A percentile compares a stretch with the other conserved stretches of the same genome.
These are phyloP conservation scores for Rhaphigaster nebulosa DNA, from an alignment of 2,888 invertebrate species.

Conservation along the genomic window DNA sequence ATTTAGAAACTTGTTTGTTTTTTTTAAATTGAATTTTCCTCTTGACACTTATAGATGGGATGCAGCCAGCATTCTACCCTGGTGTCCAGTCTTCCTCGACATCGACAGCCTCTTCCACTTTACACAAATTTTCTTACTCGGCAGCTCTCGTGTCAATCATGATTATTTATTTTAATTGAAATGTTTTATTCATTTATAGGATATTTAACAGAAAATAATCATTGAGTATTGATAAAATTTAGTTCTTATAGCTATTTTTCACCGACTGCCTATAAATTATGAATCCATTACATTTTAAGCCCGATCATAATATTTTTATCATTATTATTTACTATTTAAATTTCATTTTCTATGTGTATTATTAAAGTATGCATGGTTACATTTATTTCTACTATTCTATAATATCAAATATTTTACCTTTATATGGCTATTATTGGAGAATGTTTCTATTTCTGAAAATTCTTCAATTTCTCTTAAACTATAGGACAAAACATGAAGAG, in stretches of 20 bases:
- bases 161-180: not conserved
- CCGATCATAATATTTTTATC: not conserved
- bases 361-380: not conserved
- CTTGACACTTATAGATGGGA: conserved; percentile 26
- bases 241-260: not conserved
- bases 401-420: not conserved
- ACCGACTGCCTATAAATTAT: not conserved
- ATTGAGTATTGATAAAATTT: conserved; percentile 1
- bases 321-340: not conserved
- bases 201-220: not conserved
- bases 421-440: not conserved
- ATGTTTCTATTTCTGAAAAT: not conserved
- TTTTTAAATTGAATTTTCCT: conserved; percentile 16
- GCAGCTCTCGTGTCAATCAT: not conserved
- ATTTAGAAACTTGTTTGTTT: not conserved
- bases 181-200: not conserved
- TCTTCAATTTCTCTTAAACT: not conserved
- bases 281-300: not conserved
- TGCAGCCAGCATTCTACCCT: not conserved
- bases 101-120: not conserved
- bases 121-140: not conserved
- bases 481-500: not conserved
- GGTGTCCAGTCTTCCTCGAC: conserved; percentile 40
- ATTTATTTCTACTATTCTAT: not conserved
- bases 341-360: not conserved